Evolutionary conservation across 2,797 vertebrate species (phyloP).

Genomic region (Odontamblyopus rebecca): DNA sequence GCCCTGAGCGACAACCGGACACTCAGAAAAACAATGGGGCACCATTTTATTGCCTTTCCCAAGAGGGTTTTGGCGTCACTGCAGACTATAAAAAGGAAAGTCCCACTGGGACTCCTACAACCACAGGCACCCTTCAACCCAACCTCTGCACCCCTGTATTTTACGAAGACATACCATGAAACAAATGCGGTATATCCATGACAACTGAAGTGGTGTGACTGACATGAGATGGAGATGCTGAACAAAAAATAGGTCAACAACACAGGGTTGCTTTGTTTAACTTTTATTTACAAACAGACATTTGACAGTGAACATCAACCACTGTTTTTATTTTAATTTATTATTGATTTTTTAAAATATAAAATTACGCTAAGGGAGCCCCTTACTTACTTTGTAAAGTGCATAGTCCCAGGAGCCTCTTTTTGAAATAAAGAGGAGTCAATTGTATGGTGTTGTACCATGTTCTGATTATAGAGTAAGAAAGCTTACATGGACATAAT

Average conservation of each 20-base stretch:
- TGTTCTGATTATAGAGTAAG: slow-evolving; percentile 35
- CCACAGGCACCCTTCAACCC: slow-evolving; percentile 58
- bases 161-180: slow-evolving; percentile 70
- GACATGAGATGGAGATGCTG: slow-evolving; percentile 47
- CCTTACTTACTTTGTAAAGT: slow-evolving; percentile 78
- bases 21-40: slow-evolving; percentile 72
- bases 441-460: slow-evolving; percentile 57
- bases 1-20: slow-evolving; percentile 65
- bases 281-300: slow-evolving; percentile 72
- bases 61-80: slow-evolving; percentile 78
- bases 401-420: slow-evolving; percentile 66
- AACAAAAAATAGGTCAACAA: slow-evolving; percentile 30
- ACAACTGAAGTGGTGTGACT: slow-evolving; percentile 65
- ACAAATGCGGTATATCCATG: slow-evolving; percentile 73
- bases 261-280: slow-evolving; percentile 66
- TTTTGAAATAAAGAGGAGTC: slow-evolving; percentile 26
- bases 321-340: slow-evolving; percentile 62
- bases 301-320: slow-evolving; percentile 62
- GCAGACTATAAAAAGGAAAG: slow-evolving; percentile 74
- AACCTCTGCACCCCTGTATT: slow-evolving; percentile 64
- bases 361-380: slow-evolving; percentile 21
- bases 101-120: slow-evolving; percentile 76
- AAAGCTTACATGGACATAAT: slow-evolving; percentile 36
- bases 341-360: not conserved
- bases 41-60: slow-evolving; percentile 80